phyloP scores from a whole-genome alignment of 2,888 invertebrate genomes.

The Buathra laborator region DNA sequence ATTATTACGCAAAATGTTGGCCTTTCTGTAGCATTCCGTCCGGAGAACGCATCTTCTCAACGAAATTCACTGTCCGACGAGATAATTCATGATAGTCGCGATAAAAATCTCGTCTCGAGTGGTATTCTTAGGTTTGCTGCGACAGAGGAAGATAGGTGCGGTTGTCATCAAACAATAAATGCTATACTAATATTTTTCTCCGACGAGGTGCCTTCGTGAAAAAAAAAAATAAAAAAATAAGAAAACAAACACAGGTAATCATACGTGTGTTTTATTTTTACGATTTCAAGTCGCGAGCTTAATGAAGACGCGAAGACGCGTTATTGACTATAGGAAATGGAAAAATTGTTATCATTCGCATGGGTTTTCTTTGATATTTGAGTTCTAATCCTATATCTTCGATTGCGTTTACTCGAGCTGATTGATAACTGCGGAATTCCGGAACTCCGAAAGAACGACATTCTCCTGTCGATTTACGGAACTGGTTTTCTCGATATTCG shows the following conservation, averaged over 20 bases:
- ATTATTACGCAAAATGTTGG: background rate
- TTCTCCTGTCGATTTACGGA: background rate
- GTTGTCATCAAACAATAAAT: slow-evolving; percentile 5
- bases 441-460: background rate
- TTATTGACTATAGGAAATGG: background rate
- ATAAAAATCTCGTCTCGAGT: slow-evolving; percentile 33
- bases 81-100: background rate
- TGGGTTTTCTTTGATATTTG: background rate
- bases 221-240: slow-evolving; percentile 15
- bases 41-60: background rate
- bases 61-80: slow-evolving; percentile 28
- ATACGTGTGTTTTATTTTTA: background rate
- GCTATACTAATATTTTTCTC: slow-evolving; percentile 12
- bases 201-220: background rate
- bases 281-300: background rate
- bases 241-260: background rate
- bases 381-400: background rate
- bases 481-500: background rate
- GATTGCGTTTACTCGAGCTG: background rate
- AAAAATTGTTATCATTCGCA: background rate
- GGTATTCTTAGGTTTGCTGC: background rate
- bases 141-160: background rate
- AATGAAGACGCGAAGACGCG: background rate
- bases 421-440: background rate
- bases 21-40: background rate